Evolutionary conservation across 2,113 vertebrate species (phyloP).

Genomic region (Xiphophorus maculatus): DNA sequence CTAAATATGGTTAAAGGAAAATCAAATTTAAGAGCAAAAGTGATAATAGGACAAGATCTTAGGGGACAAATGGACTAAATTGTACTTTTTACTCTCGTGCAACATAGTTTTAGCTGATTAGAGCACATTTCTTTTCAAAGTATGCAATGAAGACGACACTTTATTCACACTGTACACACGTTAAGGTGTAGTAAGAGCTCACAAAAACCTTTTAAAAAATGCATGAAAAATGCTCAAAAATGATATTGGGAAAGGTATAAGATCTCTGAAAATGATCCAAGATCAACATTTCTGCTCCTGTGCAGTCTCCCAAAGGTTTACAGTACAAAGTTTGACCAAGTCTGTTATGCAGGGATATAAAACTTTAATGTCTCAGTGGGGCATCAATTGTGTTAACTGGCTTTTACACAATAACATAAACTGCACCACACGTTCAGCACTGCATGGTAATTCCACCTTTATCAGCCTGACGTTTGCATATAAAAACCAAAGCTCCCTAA

Average conservation of each 20-base stretch:
- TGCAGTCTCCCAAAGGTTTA: not conserved
- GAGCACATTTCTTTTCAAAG: not conserved
- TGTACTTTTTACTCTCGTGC: not conserved
- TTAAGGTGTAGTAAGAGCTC: not conserved
- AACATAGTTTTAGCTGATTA: not conserved
- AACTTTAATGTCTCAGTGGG: constrained; percentile 24
- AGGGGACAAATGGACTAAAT: not conserved
- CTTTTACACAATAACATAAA: constrained; percentile 13
- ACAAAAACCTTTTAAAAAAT: not conserved
- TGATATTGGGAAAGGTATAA: not conserved
- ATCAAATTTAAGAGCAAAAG: not conserved
- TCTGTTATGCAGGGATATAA: constrained; percentile 26
- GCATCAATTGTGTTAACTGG: constrained; percentile 32
- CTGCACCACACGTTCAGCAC: constrained; percentile 1
- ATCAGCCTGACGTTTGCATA: constrained; percentile 30
- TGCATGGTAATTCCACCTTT: constrained; percentile 12
- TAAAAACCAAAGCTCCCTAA: constrained; percentile 29
- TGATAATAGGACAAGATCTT: not conserved
- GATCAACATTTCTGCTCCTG: constrained; percentile 2
- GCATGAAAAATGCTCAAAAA: not conserved
- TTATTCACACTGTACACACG: not conserved
- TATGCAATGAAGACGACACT: not conserved
- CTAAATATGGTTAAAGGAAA: not conserved
- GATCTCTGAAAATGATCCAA: not conserved
- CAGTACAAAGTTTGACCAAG: not conserved